Percentiles rank a stretch among this genome's conserved stretches.
phyloP scores from a whole-genome alignment of 1,140 invertebrate genomes.

The Eufriesea mexicana region DNA sequence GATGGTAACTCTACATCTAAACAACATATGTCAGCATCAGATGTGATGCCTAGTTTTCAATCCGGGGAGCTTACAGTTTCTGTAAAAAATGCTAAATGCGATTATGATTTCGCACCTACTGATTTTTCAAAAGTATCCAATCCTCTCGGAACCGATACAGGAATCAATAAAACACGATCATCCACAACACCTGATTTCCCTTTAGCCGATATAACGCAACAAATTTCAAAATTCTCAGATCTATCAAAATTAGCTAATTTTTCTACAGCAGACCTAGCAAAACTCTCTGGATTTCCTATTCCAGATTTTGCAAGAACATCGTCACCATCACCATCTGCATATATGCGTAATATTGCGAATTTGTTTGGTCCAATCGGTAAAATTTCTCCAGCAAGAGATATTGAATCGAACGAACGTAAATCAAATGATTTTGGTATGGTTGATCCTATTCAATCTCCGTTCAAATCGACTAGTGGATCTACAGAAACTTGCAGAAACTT shows the following conservation, averaged over 20 bases:
- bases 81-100: slow-evolving; percentile 77
- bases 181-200: slow-evolving; percentile 73
- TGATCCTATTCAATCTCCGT: slow-evolving; percentile 65
- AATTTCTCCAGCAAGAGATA: slow-evolving; percentile 61
- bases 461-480: slow-evolving; percentile 62
- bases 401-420: slow-evolving; percentile 71
- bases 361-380: slow-evolving; percentile 77
- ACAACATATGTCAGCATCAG: slow-evolving; percentile 70
- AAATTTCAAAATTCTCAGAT: slow-evolving; percentile 75
- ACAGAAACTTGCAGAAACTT: slow-evolving; percentile 67
- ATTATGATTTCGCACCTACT: slow-evolving; percentile 74
- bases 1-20: slow-evolving; percentile 65
- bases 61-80: slow-evolving; percentile 80
- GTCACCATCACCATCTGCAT: slow-evolving; percentile 75
- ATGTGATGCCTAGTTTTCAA: slow-evolving; percentile 77
- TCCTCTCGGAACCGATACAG: slow-evolving; percentile 56
- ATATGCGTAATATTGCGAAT: slow-evolving; percentile 79
- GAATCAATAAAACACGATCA: slow-evolving; percentile 62
- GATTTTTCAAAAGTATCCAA: slow-evolving; percentile 75
- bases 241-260: slow-evolving; percentile 74
- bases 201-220: slow-evolving; percentile 75
- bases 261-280: slow-evolving; percentile 75
- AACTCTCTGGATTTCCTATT: slow-evolving; percentile 77
- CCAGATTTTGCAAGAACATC: slow-evolving; percentile 78
- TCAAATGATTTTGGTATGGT: slow-evolving; percentile 70